Base-by-base conservation (phyloP, 2,888 invertebrate species). In the Eupelmus urozonus region DNA sequence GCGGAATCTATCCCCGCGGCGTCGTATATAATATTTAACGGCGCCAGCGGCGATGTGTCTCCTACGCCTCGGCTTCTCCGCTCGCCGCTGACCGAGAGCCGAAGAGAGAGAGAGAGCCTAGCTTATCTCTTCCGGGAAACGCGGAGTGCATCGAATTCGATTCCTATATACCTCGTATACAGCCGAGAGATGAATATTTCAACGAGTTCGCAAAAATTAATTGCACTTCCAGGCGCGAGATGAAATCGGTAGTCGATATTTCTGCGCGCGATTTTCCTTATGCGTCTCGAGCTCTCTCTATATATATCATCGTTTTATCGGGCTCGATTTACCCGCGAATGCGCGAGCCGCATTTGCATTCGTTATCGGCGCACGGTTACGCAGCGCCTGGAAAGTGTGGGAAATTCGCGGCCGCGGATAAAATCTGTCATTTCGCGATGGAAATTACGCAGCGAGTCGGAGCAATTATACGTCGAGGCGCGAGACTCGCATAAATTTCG, bases 21-120 rank as follows among this genome's bases (percentile, higher is more conserved):
- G 65, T 63, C 63, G 40, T 76, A 59, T 60, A 59, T 66, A 76
- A 76, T 71, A 66, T 77, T 77, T 72, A 72, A 72, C 57, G 66
- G 72, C 72, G 49, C 53, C 72, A 40, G 16, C 25, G 9, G 7
- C 40, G 71, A 72, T 77, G 72, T 66, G 65, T 71, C 40, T 57
- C 27, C 55, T 23, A 9, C 40, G 9, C 13, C 23, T 51, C 34
- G n/a, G 16, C 20, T 29, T 29, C 13, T 40, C 40, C 11, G 4
- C 51, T 62, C 20, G n/a, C 27, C 13, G 18, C 55, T 23, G n/a
- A 27, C 40, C 18, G n/a, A 23, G 18, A n/a, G n/a, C 27, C 13
- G 18, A 55, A n/a, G n/a, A 27, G 18, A 3, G n/a, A 23, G 18
- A 16, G 29, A 29, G 18, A 29, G 20, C 27, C 34, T n/a, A 18